phyloP scores from a whole-genome alignment of 2,888 invertebrate species.

The Bombylius discolor region DNA sequence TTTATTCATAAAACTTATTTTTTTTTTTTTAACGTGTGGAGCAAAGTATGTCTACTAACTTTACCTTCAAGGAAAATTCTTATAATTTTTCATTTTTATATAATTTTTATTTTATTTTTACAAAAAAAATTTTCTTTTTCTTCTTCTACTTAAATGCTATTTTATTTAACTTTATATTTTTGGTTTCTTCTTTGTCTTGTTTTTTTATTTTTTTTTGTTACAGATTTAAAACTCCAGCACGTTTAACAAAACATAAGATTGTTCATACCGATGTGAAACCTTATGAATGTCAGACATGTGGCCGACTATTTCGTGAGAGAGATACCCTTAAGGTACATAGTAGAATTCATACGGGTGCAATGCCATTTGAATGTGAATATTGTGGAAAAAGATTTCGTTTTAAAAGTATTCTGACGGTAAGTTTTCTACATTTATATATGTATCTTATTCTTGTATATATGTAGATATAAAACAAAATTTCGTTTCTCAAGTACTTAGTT shows the following conservation, averaged over 20 bases:
- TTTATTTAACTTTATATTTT: background rate
- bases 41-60: too few relatives aligned
- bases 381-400: slow-evolving; percentile 64
- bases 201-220: slow-evolving; percentile 2
- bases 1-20: too few relatives aligned
- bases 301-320: slow-evolving; percentile 49
- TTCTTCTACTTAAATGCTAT: too few relatives aligned
- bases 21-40: too few relatives aligned
- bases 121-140: too few relatives aligned
- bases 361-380: slow-evolving; percentile 63
- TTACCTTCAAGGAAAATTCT: too few relatives aligned
- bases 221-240: slow-evolving; percentile 23
- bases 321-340: slow-evolving; percentile 61
- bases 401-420: slow-evolving; percentile 56
- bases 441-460: too few relatives aligned
- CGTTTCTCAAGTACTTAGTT: too few relatives aligned
- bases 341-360: slow-evolving; percentile 63
- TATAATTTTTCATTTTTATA: too few relatives aligned
- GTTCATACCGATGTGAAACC: slow-evolving; percentile 48
- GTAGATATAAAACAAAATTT: too few relatives aligned
- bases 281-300: slow-evolving; percentile 48
- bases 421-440: slow-evolving; percentile 7
- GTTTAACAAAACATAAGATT: slow-evolving; percentile 37
- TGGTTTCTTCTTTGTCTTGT: background rate
- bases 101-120: too few relatives aligned